Evolutionary conservation across 2,888 invertebrate genomes (phyloP).

Genomic region (Agrotis ipsilon): DNA sequence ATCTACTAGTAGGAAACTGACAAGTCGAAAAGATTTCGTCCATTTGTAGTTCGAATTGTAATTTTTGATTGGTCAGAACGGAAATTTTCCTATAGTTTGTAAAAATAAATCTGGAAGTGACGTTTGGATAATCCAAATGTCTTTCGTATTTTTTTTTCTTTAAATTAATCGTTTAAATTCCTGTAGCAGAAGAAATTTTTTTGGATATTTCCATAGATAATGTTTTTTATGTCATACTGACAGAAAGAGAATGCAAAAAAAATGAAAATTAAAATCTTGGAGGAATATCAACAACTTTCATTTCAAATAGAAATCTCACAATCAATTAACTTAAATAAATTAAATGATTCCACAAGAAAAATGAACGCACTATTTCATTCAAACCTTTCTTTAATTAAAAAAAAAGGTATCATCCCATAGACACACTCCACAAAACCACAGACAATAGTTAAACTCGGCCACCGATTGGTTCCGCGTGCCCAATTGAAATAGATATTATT

Average conservation of each 20-base stretch:
- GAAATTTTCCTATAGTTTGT: neutral
- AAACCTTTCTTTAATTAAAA: neutral
- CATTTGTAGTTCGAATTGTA: neutral
- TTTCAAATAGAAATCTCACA: too few species aligned
- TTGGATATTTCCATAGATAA: too few species aligned
- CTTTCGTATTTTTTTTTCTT: too few species aligned
- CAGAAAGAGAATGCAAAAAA: too few species aligned
- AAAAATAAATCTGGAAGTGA: neutral
- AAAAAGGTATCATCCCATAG: conserved; percentile 4
- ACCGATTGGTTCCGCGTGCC: conserved; percentile 64
- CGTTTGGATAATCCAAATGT: neutral
- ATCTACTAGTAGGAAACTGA: conserved; percentile 15
- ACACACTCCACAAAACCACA: conserved; percentile 32
- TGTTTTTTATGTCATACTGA: too few species aligned
- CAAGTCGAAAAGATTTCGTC: conserved; percentile 13
- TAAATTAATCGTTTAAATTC: too few species aligned
- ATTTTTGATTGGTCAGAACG: neutral
- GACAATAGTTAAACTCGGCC: conserved; percentile 43
- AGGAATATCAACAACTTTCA: too few species aligned
- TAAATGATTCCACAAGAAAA: neutral
- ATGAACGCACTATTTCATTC: neutral
- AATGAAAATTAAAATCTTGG: too few species aligned
- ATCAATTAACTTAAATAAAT: neutral
- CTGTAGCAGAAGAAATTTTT: too few species aligned
- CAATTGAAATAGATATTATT: conserved; percentile 79